Conservation (phyloP, 2,888 invertebrate genomes). For the Syrista parreyssii region DNA sequence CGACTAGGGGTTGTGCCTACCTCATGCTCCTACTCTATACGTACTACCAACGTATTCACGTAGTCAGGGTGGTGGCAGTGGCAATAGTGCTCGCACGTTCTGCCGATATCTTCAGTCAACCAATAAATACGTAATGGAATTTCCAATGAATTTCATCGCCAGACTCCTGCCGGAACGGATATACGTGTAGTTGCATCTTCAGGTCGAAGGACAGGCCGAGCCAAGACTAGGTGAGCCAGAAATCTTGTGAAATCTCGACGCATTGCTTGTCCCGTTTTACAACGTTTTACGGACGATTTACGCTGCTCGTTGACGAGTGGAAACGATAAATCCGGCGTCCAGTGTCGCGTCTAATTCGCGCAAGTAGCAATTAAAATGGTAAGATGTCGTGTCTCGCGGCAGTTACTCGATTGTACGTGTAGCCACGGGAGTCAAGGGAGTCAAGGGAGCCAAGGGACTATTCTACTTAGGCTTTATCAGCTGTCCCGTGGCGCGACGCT, state of each 20-base stretch:
- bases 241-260: background rate
- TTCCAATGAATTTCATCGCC: background rate
- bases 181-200: background rate
- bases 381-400: slow-evolving; percentile 40
- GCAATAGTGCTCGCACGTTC: background rate
- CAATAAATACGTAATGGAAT: background rate
- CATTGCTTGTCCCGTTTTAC: background rate
- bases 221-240: background rate
- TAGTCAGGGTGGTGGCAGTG: background rate
- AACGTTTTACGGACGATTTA: background rate
- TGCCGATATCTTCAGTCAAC: background rate
- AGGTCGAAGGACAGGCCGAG: background rate
- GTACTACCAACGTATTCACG: background rate
- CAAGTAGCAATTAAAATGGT: slow-evolving; percentile 37
- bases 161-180: background rate
- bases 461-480: background rate
- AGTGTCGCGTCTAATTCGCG: slow-evolving; percentile 13
- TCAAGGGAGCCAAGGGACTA: background rate
- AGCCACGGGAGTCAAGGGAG: background rate
- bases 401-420: slow-evolving; percentile 20
- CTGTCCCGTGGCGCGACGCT: background rate
- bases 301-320: background rate
- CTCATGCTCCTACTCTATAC: background rate
- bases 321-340: background rate
- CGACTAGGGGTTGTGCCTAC: no score